Percentiles rank a stretch among this genome's conserved stretches.
These are phyloP conservation scores for Cephalopachus bancanus DNA, from an alignment of 2,797 vertebrate genomes.

Conservation along the genomic window DNA sequence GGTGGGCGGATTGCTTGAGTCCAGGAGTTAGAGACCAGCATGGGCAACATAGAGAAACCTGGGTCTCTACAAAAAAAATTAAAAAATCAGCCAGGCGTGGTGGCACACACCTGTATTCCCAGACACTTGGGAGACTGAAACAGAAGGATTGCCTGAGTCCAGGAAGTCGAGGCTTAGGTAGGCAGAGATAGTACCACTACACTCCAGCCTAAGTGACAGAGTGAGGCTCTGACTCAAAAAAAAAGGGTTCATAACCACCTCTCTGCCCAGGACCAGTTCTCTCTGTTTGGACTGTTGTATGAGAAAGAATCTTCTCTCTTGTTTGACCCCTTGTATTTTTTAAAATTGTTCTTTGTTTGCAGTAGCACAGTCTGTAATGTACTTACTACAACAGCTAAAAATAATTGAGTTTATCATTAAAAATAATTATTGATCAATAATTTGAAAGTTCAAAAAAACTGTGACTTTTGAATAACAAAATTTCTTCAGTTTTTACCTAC, in stretches of 20 bases:
- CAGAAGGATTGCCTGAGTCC: no score
- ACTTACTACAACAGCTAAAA: not conserved
- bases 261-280: not conserved
- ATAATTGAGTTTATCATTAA: not conserved
- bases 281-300: not conserved
- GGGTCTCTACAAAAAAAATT: no score
- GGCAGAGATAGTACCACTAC: no score
- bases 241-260: not conserved
- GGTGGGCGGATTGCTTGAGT: no score
- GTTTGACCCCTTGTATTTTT: not conserved
- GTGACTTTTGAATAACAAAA: not conserved
- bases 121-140: no score
- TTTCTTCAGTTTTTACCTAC: not conserved
- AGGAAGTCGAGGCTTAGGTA: no score
- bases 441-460: not conserved
- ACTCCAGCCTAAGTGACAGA: no score
- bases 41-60: no score
- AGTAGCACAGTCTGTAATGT: not conserved
- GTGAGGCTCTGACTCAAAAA: no score
- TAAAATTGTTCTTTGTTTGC: not conserved
- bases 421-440: not conserved
- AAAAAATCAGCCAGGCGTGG: no score
- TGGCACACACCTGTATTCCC: no score
- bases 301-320: not conserved
- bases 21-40: no score